phyloP scores from a whole-genome alignment of 2,797 vertebrate species.

The Atherinosoma microstoma region DNA sequence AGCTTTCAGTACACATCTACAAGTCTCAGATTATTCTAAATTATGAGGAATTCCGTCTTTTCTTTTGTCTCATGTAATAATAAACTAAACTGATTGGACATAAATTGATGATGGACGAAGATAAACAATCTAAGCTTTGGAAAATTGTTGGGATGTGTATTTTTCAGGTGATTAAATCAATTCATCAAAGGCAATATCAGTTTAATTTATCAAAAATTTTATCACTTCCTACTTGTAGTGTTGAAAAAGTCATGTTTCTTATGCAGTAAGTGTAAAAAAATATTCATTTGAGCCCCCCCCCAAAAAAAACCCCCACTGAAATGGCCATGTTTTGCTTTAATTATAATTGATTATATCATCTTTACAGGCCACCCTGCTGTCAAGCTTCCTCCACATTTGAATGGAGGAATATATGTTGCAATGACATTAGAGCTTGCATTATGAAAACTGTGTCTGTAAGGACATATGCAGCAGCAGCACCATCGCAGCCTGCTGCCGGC shows the following conservation, averaged over 20 bases:
- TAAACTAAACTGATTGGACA: too few relatives aligned
- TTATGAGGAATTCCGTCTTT: background rate
- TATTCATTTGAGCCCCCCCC: too few relatives aligned
- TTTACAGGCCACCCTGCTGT: background rate
- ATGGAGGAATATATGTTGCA: too few relatives aligned
- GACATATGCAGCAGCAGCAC: background rate
- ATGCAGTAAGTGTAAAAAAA: too few relatives aligned
- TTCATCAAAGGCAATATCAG: background rate
- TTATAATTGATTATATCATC: background rate
- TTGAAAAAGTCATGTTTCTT: too few relatives aligned
- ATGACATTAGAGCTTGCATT: background rate
- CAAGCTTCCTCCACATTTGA: background rate
- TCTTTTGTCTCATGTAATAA: background rate
- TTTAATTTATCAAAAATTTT: background rate
- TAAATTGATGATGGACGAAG: too few relatives aligned
- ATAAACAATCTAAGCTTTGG: too few relatives aligned
- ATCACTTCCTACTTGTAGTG: too few relatives aligned
- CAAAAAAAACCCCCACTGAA: too few relatives aligned
- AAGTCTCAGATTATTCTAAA: background rate
- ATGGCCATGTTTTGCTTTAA: background rate
- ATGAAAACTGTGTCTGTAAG: background rate
- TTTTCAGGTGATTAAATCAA: background rate
- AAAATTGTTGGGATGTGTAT: background rate
- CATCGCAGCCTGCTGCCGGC: background rate
- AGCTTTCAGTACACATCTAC: background rate